Evolutionary conservation across 2,797 vertebrate species (phyloP).

Genomic region (Brachymystax lenok): DNA sequence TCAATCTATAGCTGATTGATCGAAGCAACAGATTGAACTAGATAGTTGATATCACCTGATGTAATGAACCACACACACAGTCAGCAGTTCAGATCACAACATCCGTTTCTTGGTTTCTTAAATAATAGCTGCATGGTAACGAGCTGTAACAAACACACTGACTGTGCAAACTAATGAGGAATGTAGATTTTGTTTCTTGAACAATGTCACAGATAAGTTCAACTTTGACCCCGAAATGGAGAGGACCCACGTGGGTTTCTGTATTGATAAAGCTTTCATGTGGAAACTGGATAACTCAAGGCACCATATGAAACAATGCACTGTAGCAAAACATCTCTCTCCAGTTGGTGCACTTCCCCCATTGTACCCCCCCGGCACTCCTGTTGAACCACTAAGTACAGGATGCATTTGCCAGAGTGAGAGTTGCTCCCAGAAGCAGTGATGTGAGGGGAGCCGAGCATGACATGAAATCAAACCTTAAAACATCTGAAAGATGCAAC

Average conservation of each 20-base stretch:
- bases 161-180: constrained; percentile 49
- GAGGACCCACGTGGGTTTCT: neutral
- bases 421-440: neutral
- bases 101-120: constrained; percentile 25
- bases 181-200: constrained; percentile 45
- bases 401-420: neutral
- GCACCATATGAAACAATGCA: constrained; percentile 67
- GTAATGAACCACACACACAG: constrained; percentile 34
- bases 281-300: constrained; percentile 59
- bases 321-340: constrained; percentile 15
- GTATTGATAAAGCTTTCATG: constrained; percentile 31
- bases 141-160: constrained; percentile 44
- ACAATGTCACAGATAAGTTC: constrained; percentile 17
- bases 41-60: constrained; percentile 28
- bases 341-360: neutral
- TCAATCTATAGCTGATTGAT: neutral
- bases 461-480: no score
- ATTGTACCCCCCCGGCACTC: neutral
- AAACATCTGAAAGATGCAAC: neutral
- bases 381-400: neutral
- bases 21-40: constrained; percentile 1
- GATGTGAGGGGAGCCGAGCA: neutral
- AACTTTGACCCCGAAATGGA: neutral
- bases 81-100: constrained; percentile 31
- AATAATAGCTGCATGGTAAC: constrained; percentile 59